Conservation (phyloP, 2,113 vertebrate genomes). For the Neodontobutis hainanensis region DNA sequence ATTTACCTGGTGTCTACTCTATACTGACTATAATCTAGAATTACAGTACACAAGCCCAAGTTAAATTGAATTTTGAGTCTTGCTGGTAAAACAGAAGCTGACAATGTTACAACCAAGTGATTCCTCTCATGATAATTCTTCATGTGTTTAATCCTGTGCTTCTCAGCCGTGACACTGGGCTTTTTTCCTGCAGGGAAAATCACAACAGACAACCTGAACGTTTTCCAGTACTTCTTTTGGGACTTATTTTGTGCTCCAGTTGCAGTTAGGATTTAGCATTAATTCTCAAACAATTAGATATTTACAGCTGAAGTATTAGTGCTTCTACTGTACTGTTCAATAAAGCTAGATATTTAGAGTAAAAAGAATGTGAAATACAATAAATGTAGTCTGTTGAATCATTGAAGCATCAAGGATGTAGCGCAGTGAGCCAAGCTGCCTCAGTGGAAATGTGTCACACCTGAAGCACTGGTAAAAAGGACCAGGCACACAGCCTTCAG, state of each 20-base stretch:
- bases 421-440: not conserved
- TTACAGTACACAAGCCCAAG: not conserved
- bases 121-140: not conserved
- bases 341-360: too few relatives aligned
- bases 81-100: not conserved
- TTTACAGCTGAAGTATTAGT: too few relatives aligned
- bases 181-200: not conserved
- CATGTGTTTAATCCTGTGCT: slow-evolving; percentile 1
- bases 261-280: too few relatives aligned
- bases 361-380: too few relatives aligned
- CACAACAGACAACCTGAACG: not conserved
- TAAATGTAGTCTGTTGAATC: too few relatives aligned
- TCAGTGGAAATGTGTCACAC: slow-evolving; percentile 14
- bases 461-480: slow-evolving; percentile 26
- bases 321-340: too few relatives aligned
- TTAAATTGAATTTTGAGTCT: not conserved
- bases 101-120: not conserved
- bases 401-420: not conserved
- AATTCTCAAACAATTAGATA: too few relatives aligned
- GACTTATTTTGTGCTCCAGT: too few relatives aligned
- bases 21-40: not conserved
- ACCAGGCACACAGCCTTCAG: slow-evolving; percentile 26
- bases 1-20: not conserved
- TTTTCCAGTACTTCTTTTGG: too few relatives aligned
- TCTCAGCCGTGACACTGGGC: not conserved